Evolutionary conservation across 2,888 invertebrate genomes (phyloP), one percentile per base, ranked within the genome.

Genomic region (Chirona hameri): DNA sequence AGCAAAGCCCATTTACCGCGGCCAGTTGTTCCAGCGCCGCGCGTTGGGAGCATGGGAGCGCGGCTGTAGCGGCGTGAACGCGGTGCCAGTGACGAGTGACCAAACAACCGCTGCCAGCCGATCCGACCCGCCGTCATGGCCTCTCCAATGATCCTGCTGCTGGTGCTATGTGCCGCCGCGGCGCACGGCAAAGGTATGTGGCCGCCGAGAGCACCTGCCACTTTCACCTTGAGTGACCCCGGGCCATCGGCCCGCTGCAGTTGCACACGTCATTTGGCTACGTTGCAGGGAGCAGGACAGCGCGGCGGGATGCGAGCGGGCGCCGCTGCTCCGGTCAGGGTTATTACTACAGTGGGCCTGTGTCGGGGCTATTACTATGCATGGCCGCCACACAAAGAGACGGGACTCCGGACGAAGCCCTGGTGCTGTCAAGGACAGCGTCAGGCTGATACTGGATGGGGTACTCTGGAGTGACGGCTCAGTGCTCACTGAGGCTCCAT

Each of bases 191-290:
- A 76, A 76, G 76, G 76, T 76, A 27, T 7, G 76, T 46, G 72
- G 24, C 31, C 2, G 1, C 72, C 72, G 21, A 27, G 46, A 24
- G 24, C 39, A 72, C 46, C 46, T 39, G 39, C 24, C 39, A 76
- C 76, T 76, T 76, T 76, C 76, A 76, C 76, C 76, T 24, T 39
- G 39, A 9, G 15, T 46, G 76, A 76, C 76, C 72, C 31, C 72
- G 39, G 7, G 1, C 10, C 31, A 2, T 31, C 72, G 7, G 1
- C 10, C 31, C 12, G 72, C 72, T 72, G 72, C 72, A 72, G 52
- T 52, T 52, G 52, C 52, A 52, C 52, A 29, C 5, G 72, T 4
- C 72, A 31, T 27, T 27, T 27, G 65, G 27, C 27, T 27, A 27
- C 24, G 65, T 14, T 69, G 27, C 72, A 72, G 5, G 18, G 18